Base-by-base conservation (phyloP, 1,140 invertebrate species). In the Neodiprion virginianus region DNA sequence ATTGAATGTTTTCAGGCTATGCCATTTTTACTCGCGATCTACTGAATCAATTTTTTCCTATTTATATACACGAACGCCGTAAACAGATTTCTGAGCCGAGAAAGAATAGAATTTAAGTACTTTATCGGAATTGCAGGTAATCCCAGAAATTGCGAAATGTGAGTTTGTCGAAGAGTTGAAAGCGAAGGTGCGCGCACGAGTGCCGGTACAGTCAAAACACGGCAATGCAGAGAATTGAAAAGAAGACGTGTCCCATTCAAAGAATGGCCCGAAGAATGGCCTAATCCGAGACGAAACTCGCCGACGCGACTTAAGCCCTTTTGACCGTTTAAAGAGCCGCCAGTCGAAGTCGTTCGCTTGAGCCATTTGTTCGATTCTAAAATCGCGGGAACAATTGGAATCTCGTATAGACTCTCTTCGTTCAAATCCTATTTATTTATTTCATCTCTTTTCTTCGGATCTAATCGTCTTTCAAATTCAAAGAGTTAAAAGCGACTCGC, bases 261-360 rank as follows among this genome's bases (percentile, higher is more conserved):
- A 61, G 53, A 61, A 61, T 14, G 53, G n/a, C 53, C 11, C 11
- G 53, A 61, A 61, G 53, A 61, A 61, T 61, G 53, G 53, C 53
- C n/a, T 17, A 61, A 61, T 61, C 53, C 53, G 53, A 61, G 8
- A 61, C 14, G 53, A 61, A 61, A 61, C 53, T 61, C 53, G 53
- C 53, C 53, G 53, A 61, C 53, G 53, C 53, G 53, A 61, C 53
- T 61, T 61, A 61, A 61, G 53, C 53, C 53, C 53, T 61, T 61
- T 61, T 61, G 53, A 61, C 53, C 53, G 8, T 61, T 7, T 0
- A 61, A 61, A 61, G 53, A 17, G 53, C 53, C 53, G n/a, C 28
- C 28, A 17, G n/a, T 4, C 53, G 53, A 61, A 61, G 53, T 61
- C 8, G 53, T 17, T 61, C 11, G 53, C 53, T 61, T 8, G 53